These are phyloP conservation scores for Subacronicta megacephala DNA, from an alignment of 2,888 invertebrate species.

Conservation along the genomic window DNA sequence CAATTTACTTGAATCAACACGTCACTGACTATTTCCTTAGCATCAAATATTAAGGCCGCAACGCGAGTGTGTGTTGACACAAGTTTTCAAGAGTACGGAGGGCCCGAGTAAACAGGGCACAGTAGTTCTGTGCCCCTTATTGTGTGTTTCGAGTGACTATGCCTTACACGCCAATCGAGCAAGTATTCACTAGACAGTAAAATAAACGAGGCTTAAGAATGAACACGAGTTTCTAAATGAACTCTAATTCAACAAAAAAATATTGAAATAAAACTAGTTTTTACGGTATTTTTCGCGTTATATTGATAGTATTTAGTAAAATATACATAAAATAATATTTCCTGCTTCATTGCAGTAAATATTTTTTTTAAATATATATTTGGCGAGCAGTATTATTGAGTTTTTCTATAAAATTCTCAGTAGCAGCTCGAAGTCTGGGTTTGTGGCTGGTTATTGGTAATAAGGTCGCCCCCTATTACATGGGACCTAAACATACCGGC, in stretches of 20 bases:
- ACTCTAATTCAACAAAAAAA: not conserved
- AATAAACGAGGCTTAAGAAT: constrained; percentile 12
- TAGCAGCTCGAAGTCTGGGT: no score
- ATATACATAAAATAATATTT: no score
- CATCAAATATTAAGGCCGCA: constrained; percentile 44
- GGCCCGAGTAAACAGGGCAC: constrained; percentile 38
- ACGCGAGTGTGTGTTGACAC: constrained; percentile 42
- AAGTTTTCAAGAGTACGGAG: constrained; percentile 27
- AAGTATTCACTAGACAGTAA: constrained; percentile 17
- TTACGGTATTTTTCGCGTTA: no score
- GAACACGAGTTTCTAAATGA: not conserved
- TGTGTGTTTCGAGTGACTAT: constrained; percentile 22
- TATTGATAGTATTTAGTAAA: no score
- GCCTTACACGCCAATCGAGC: constrained; percentile 16
- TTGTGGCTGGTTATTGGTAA: no score
- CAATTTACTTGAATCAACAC: constrained; percentile 44
- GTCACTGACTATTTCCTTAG: constrained; percentile 31
- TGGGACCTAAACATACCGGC: no score
- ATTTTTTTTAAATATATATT: no score
- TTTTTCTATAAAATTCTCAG: no score
- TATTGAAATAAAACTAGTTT: no score
- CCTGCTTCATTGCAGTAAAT: no score
- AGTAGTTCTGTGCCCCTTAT: constrained; percentile 8
- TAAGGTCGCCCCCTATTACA: no score
- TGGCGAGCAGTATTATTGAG: no score